Evolutionary conservation across 2,888 invertebrate species (phyloP).

Genomic region (Tyria jacobaeae): DNA sequence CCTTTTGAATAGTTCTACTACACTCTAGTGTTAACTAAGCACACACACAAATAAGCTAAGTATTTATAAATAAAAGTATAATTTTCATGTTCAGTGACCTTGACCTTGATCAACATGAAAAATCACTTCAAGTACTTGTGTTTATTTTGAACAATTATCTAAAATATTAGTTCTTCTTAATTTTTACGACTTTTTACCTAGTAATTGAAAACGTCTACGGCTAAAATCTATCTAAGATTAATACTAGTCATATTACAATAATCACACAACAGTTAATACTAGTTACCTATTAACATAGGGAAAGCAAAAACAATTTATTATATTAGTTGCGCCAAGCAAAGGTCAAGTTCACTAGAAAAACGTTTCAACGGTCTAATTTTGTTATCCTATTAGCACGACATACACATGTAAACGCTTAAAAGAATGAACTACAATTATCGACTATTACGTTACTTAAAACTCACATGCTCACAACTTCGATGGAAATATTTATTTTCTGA

Average conservation of each 20-base stretch:
- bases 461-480: background rate
- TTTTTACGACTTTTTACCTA: too few species aligned
- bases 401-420: too few species aligned
- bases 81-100: background rate
- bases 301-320: background rate
- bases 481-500: background rate
- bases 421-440: background rate
- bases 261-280: conserved; percentile 1
- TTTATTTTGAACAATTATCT: background rate
- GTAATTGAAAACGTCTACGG: too few species aligned
- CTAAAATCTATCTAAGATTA: background rate
- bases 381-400: too few species aligned
- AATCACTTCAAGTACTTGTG: background rate
- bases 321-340: background rate
- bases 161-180: background rate
- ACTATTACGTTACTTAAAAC: background rate
- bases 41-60: conserved; percentile 1
- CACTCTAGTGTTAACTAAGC: background rate
- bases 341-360: background rate
- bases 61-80: background rate
- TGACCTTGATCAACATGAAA: background rate
- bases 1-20: background rate
- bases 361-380: too few species aligned
- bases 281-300: background rate
- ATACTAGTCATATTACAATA: background rate